Base-by-base conservation (phyloP, 2,797 vertebrate species). In the Propithecus perrieri region DNA sequence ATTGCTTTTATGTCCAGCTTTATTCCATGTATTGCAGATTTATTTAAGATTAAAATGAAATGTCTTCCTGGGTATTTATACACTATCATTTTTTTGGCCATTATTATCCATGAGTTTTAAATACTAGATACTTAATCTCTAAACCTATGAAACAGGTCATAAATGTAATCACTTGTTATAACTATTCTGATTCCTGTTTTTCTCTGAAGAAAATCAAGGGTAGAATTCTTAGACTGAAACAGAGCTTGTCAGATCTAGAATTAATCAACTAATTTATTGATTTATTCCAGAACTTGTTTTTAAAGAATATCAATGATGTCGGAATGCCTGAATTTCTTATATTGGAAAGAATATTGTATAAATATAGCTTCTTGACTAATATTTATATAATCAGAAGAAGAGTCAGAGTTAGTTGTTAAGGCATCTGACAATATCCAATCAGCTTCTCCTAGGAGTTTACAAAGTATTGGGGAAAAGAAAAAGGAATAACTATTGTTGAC, bases 11-110 rank as follows among this genome's bases (percentile, higher is more conserved):
- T 61, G 72, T 79, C 24, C 20, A 85, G 15, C 24, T 83, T 85
- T 94, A 38, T 48, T 87, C 38, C 18, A 50, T 24, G n/a, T 20
- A n/a, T 53, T 78, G 35, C 15, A 81, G 85, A 53, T 89, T 94
- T 85, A 80, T 79, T 48, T 26, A 93, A 88, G 78, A 75, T 59
- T 88, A 61, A 71, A 69, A 80, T 94, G 74, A 80, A 97, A 79
- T 38, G 26, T 7, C 41, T 43, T 84, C 80, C 24, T 71, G 43
- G 57, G 22, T 74, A 67, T 85, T 96, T 89, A 81, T 38, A 95
- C 38, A 92, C 13, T 38, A 69, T 59, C 10, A 28, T 26, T 26
- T 59, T 15, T 83, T 71, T 81, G 72, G 72, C 50, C 38, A 48
- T 90, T 85, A 17, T 88, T 85, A 71, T 71, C 74, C 59, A 55